A percentile compares a stretch with the other conserved stretches of the same genome.
Conservation (phyloP, 2,797 vertebrate species). For the Botia almorhae region DNA sequence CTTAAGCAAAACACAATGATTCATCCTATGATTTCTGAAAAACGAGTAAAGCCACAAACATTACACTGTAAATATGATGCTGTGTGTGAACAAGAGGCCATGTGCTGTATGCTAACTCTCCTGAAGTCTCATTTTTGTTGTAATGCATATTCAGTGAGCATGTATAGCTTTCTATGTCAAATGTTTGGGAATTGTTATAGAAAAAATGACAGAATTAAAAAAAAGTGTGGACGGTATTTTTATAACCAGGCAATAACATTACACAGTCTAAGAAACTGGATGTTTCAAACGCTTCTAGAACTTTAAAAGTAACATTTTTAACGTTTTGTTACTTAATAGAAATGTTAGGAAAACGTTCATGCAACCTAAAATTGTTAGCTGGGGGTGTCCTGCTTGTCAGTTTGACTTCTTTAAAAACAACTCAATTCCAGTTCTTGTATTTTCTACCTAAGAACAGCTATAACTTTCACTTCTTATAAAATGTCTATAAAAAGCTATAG, state of each 20-base stretch:
- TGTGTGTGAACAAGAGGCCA: not conserved
- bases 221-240: too few relatives aligned
- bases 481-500: slow-evolving; percentile 10
- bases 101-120: not conserved
- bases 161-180: not conserved
- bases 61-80: not conserved
- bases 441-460: slow-evolving; percentile 1
- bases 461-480: slow-evolving; percentile 34
- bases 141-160: not conserved
- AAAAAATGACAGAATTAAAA: too few relatives aligned
- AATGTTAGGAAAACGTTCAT: too few relatives aligned
- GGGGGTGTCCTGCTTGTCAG: not conserved
- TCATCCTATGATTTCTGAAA: not conserved
- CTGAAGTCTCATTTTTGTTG: not conserved
- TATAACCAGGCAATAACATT: too few relatives aligned
- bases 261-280: too few relatives aligned
- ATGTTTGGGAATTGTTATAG: too few relatives aligned
- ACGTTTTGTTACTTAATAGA: too few relatives aligned
- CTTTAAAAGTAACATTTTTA: too few relatives aligned
- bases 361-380: too few relatives aligned
- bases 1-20: not conserved
- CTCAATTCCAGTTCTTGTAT: slow-evolving; percentile 5
- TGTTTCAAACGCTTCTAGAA: too few relatives aligned
- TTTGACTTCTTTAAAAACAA: not conserved
- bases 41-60: not conserved